Base-by-base conservation (phyloP, 2,797 vertebrate species). In the Tiaroga cobitis region DNA sequence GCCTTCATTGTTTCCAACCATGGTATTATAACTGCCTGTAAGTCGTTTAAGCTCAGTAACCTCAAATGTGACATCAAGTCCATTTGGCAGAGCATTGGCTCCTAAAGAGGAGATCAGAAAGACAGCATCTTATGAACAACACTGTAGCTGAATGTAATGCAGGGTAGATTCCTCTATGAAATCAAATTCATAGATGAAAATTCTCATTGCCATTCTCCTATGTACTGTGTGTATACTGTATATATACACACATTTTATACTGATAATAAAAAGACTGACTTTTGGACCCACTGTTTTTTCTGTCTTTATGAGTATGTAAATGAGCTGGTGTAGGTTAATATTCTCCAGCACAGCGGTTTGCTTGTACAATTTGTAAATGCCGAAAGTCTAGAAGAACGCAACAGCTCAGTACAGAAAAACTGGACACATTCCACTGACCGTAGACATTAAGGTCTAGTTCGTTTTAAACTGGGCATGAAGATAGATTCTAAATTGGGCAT, bases 1-100 rank as follows among this genome's bases (percentile, higher is more conserved):
- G 89, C 98, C 98, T 93, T 99, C 98, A 0, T 99, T 99, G 94
- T 99, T 99, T 82, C 98, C 98, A 41, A 99, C 98, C 97, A 99
- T 98, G 11, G 98, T 99, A 93, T 99, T 99, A 88, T 99, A 99
- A 86, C 97, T 99, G 83, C 98, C 98, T 0, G 98, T 98, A 75
- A 99, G 84, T 61, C 97, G 94, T 92, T 97, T 95, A 46, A 99
- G 59, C 79, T 99, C 98, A 0, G 95, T 96, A 59, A 99, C 98
- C 85, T 99, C 97, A 88, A 99, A 99, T 0, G 95, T 99, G 16
- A 99, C 96, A 65, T 99, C 97, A 49, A 99, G 92, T 37, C 98
- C 98, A 1, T 99, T 98, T 18, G 97, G 97, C 88, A 99, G 93
- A 0, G 97, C 97, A 1, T 97, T 97, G 4, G 94, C 91, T 82